Base-by-base conservation (phyloP, 2,113 vertebrate genomes). In the Elachura formosa region DNA sequence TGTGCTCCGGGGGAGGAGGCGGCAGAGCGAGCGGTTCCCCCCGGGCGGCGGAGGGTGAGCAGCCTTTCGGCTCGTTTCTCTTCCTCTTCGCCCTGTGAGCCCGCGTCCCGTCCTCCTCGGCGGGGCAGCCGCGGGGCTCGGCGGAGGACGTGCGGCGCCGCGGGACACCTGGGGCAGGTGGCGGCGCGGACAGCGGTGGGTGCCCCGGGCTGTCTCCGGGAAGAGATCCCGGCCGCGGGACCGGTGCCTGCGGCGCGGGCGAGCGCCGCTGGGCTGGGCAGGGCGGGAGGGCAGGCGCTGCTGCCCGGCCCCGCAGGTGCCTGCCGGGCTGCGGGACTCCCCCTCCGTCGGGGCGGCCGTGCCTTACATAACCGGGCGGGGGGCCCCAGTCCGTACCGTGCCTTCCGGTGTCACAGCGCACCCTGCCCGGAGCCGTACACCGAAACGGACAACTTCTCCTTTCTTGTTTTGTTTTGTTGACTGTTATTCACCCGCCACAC, bases 121-220 rank as follows among this genome's bases (percentile, higher is more conserved):
- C 38, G 41, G 51, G 45, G 56, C 76, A 36, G 74, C 33, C 12
- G 19, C 23, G 22, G 54, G 17, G 9, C 36, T 80, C 41, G 52
- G 61, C 61, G 46, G 45, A 17, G 75, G 20, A 34, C 26, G 45
- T 11, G 84, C 31, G 49, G 64, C 14, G 63, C 74, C 34, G 56
- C 79, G 64, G 49, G 21, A 66, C 90, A 85, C 87, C 84, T 84
- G 90, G 79, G 43, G 77, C 90, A 89, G 95, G 95, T 91, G 90
- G 55, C 40, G 24, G 22, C 64, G 12, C 40, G 17, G 71, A 41
- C 48, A 33, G 69, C 55, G 41, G 55, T 45, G 49, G 80, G 90
- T 83, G 36, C 62, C 38, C 26, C 38, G 84, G 61, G 64, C 61
- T 69, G 31, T 31, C 64, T 68, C 34, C 41, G 55, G 45, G 28